A percentile compares a stretch with the other conserved stretches of the same genome.
These are phyloP conservation scores for Conus canariensis DNA, from an alignment of 2,888 invertebrate genomes.

Conservation along the genomic window DNA sequence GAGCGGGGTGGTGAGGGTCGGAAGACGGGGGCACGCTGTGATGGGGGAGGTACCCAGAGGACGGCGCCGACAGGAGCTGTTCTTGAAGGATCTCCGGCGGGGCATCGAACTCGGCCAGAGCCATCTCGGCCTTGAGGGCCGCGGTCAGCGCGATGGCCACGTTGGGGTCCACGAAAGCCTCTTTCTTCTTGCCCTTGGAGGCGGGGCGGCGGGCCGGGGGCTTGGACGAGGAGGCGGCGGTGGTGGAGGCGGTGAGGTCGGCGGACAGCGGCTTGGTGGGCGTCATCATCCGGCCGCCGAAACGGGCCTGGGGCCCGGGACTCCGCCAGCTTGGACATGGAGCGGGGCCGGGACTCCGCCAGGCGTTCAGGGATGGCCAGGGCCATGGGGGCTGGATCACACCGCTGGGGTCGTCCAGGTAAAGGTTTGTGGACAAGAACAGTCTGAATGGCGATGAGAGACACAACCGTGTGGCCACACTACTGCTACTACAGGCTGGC, in stretches of 20 bases:
- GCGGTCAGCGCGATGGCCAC: conserved; percentile 19
- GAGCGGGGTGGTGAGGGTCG: neutral
- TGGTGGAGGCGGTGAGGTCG: neutral
- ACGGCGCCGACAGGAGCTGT: neutral
- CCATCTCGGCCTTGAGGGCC: conserved; percentile 36
- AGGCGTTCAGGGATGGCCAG: conserved; percentile 28
- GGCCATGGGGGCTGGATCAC: conserved; percentile 23
- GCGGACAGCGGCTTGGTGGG: conserved; percentile 43
- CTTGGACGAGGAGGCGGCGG: neutral
- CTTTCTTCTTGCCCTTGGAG: conserved; percentile 24
- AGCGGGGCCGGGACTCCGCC: conserved; percentile 27
- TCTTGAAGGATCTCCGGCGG: conserved; percentile 33
- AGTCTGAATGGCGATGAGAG: no score
- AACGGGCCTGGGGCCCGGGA: conserved; percentile 22
- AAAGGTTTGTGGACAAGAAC: neutral
- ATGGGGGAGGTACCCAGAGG: neutral
- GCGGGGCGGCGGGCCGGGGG: neutral
- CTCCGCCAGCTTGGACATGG: conserved; percentile 44
- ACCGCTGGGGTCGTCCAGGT: neutral
- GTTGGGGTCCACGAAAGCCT: conserved; percentile 24
- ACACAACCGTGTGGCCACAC: no score
- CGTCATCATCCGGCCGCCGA: conserved; percentile 45
- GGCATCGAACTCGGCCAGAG: conserved; percentile 28
- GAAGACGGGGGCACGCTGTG: neutral
- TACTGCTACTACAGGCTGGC: no score